Evolutionary conservation across 2,888 invertebrate species (phyloP).

Genomic region (Papilio gigon): DNA sequence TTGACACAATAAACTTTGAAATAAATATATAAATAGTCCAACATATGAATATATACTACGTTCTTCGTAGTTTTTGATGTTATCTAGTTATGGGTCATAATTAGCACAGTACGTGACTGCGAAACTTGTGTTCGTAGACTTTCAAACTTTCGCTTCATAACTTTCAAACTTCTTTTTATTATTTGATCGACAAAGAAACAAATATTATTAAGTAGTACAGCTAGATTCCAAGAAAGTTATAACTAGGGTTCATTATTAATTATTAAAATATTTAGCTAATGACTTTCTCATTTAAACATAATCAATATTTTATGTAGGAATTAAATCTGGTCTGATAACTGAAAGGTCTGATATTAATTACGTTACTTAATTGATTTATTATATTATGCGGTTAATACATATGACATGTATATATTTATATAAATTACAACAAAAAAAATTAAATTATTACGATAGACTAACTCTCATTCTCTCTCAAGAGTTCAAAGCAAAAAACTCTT

Average conservation of each 20-base stretch:
- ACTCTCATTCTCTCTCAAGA: too few relatives aligned
- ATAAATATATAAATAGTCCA: too few relatives aligned
- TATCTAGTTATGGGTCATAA: background rate
- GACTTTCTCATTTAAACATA: background rate
- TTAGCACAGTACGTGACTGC: background rate
- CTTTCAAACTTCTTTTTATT: conserved; percentile 1
- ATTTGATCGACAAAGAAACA: too few relatives aligned
- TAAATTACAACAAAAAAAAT: background rate
- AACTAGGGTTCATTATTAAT: background rate
- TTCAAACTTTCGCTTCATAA: background rate
- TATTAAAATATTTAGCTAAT: background rate
- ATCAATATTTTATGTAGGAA: background rate
- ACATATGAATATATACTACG: too few relatives aligned
- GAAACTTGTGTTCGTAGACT: background rate
- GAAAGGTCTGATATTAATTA: too few relatives aligned
- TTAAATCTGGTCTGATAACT: too few relatives aligned
- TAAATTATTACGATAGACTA: too few relatives aligned
- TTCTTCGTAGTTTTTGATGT: background rate
- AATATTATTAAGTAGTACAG: background rate
- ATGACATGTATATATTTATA: background rate
- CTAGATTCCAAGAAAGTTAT: background rate
- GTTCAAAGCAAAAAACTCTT: too few relatives aligned
- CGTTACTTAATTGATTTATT: too few relatives aligned
- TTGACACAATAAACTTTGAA: too few relatives aligned
- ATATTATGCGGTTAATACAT: too few relatives aligned